phyloP scores from a whole-genome alignment of 2,797 vertebrate genomes.

The Xenentodon cancila region DNA sequence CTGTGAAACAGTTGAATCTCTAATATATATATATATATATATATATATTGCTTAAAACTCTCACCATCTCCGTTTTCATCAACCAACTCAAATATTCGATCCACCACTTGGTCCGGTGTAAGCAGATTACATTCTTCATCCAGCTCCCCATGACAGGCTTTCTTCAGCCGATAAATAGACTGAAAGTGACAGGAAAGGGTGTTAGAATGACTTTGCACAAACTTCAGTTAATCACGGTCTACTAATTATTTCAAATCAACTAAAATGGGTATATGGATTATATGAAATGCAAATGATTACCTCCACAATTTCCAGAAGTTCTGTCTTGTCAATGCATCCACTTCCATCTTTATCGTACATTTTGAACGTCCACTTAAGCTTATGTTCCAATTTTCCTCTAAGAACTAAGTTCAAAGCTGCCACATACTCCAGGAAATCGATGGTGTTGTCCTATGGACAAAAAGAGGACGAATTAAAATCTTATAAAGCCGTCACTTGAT shows the following conservation, averaged over 20 bases:
- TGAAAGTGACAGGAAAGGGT: slow-evolving; percentile 65
- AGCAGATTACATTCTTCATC: slow-evolving; percentile 86
- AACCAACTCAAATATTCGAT: slow-evolving; percentile 95
- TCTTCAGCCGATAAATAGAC: slow-evolving; percentile 95
- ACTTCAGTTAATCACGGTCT: not conserved
- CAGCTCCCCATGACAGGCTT: slow-evolving; percentile 86
- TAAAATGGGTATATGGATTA: not conserved
- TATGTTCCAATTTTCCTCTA: slow-evolving; percentile 94
- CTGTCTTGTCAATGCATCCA: slow-evolving; percentile 93
- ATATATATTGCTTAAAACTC: slow-evolving; percentile 32
- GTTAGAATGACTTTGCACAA: slow-evolving; percentile 9
- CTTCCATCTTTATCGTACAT: slow-evolving; percentile 97
- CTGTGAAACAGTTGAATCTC: not conserved
- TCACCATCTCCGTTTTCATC: slow-evolving; percentile 97
- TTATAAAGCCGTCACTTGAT: not conserved
- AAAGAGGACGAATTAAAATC: slow-evolving; percentile 4
- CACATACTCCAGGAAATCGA: slow-evolving; percentile 96
- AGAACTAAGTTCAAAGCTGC: slow-evolving; percentile 94
- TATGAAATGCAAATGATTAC: slow-evolving; percentile 52
- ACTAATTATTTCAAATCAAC: too few relatives aligned
- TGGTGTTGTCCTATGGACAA: slow-evolving; percentile 90
- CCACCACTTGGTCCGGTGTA: slow-evolving; percentile 93
- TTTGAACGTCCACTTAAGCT: slow-evolving; percentile 97
- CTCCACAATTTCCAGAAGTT: slow-evolving; percentile 89
- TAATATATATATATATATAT: not conserved